Percentiles rank a stretch among this genome's conserved stretches.
Evolutionary conservation across 2,113 vertebrate species (phyloP).

Genomic region (Peromyscus maniculatus): DNA sequence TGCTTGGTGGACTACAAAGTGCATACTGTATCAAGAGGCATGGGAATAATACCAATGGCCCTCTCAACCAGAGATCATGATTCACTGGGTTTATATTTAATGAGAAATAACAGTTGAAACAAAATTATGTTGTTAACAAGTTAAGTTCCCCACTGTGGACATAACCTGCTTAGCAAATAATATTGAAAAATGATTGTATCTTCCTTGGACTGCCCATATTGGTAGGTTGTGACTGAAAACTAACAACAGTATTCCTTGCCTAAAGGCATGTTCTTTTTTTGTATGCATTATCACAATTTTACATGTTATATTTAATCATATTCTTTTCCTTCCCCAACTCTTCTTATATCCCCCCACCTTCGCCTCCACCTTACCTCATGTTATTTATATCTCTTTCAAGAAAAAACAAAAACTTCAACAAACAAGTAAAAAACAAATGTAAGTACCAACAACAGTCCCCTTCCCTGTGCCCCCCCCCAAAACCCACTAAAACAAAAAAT

Average conservation of each 20-base stretch:
- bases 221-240: not conserved
- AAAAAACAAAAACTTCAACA: not conserved
- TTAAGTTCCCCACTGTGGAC: not conserved
- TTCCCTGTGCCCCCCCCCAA: fast-evolving
- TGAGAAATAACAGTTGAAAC: not conserved
- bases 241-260: not conserved
- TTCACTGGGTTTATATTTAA: not conserved
- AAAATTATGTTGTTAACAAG: not conserved
- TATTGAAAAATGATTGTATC: not conserved
- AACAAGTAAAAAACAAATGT: not conserved
- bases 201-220: no score
- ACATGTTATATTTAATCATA: not conserved
- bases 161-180: not conserved
- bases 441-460: not conserved
- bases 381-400: not conserved
- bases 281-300: not conserved
- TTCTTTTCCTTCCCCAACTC: not conserved
- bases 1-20: not conserved
- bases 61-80: not conserved
- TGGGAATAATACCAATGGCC: fast-evolving
- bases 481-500: not conserved
- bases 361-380: not conserved
- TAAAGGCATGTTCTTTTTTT: not conserved
- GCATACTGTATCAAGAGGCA: not conserved
- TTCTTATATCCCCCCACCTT: not conserved